phyloP scores from a whole-genome alignment of 2,113 vertebrate genomes.

The Cyphomyrus plagiostoma region DNA sequence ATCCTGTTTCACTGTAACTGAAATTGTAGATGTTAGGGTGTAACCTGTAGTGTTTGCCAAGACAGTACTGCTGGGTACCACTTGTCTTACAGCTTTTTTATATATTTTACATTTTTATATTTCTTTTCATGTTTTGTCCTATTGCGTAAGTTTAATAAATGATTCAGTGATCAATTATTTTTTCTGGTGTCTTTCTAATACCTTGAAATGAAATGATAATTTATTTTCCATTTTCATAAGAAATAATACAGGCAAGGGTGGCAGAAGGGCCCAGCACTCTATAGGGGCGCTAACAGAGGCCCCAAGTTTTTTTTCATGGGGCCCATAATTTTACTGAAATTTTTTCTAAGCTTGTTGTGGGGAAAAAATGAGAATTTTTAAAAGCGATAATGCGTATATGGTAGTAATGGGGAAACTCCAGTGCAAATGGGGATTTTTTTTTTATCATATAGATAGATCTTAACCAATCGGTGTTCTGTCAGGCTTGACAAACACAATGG shows the following conservation, averaged over 20 bases:
- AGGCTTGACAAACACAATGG: background rate
- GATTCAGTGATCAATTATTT: background rate
- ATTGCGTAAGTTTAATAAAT: background rate
- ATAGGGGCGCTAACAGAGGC: background rate
- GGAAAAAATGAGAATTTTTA: background rate
- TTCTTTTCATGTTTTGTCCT: background rate
- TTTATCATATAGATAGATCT: background rate
- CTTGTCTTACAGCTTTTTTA: background rate
- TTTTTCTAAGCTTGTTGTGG: background rate
- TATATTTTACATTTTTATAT: background rate
- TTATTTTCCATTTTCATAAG: background rate
- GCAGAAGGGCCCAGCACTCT: background rate
- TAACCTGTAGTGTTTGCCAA: background rate
- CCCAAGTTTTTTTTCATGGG: background rate
- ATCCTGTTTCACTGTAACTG: background rate
- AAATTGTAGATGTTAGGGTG: background rate
- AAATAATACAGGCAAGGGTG: background rate
- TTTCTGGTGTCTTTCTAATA: background rate
- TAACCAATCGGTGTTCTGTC: background rate
- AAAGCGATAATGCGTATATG: background rate
- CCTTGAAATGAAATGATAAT: background rate
- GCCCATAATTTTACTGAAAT: background rate
- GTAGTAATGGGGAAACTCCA: background rate
- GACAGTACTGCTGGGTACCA: background rate
- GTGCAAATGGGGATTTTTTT: background rate